Evolutionary conservation across 2,888 invertebrate genomes (phyloP), one percentile per base, ranked within the genome.

Genomic region (Morpho achilles): DNA sequence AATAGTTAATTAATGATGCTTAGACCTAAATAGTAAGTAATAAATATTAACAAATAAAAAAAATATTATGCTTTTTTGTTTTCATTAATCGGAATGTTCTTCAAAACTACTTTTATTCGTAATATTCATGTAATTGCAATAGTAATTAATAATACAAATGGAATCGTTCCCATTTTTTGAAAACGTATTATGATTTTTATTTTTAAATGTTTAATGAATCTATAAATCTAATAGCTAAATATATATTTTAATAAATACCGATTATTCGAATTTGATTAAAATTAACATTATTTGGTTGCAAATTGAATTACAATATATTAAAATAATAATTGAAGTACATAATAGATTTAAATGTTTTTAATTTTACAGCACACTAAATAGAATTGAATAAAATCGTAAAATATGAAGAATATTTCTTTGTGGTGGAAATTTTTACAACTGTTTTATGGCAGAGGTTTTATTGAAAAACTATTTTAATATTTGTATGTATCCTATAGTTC

Each of bases 1-100:
- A 80, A 76, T 74, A 80, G 75, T 81, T 80, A 79, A 53, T 50
- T 53, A 53, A 72, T 76, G 76, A 70, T 70, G 72, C 76, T 69
- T 84, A 78, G 65, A 71, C 61, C 76, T 83, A 84, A 73, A 77
- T 72, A 74, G 58, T 58, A 75, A 84, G 83, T 84, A 88, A 89
- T 89, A 88, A 89, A 88, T 88, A 88, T 88, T 87, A 88, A 87
- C 84, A 85, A 68, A 75, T 76, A 83, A 81, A 78, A 72, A 73
- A 65, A 58, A 74, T 79, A 78, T 83, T 84, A 84, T 82, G 79
- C 78, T 67, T 75, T 67, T 60, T 63, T 62, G 50, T 7, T 47
- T 61, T 45, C 54, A 61, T 52, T 10, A 58, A 55, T 61, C 65
- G 51, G 64, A 51, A 65, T 64, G 63, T 58, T 57, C 48, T 60